These are phyloP conservation scores for Cantharis rufa DNA, from an alignment of 2,888 invertebrate genomes.

Conservation along the genomic window DNA sequence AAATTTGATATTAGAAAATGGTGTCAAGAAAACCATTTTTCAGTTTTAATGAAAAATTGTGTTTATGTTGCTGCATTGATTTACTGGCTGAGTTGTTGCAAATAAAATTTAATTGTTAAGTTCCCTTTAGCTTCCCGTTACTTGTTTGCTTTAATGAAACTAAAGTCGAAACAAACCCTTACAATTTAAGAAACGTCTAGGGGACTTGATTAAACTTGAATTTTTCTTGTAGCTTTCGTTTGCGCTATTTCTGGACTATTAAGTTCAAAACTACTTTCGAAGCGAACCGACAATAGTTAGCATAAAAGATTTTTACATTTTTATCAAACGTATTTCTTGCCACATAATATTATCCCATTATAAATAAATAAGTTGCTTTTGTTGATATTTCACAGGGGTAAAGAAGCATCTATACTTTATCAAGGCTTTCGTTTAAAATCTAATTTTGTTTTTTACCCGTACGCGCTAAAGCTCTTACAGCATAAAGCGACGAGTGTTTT, in stretches of 20 bases:
- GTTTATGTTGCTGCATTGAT: not conserved
- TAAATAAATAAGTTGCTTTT: not conserved
- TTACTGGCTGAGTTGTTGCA: not conserved
- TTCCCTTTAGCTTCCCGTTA: not conserved
- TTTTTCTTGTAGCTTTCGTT: not conserved
- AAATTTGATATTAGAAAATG: slow-evolving; percentile 17
- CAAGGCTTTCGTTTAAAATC: not conserved
- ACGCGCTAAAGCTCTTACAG: not conserved
- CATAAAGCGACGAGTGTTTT: not conserved
- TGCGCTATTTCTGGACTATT: not conserved
- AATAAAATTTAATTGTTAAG: not conserved
- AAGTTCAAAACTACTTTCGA: not conserved
- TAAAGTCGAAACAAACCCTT: not conserved
- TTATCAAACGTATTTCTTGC: not conserved
- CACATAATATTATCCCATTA: not conserved
- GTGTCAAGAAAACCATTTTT: slow-evolving; percentile 17
- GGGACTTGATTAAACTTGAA: not conserved
- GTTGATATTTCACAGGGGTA: not conserved
- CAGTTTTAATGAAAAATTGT: slow-evolving; percentile 3
- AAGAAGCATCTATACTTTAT: not conserved
- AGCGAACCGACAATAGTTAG: not conserved
- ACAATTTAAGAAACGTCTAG: not conserved
- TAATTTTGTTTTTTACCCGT: not conserved
- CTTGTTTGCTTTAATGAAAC: not conserved
- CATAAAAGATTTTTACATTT: not conserved